A percentile compares a stretch with the other conserved stretches of the same genome.
Conservation (phyloP, 2,797 vertebrate species). For the Ptychadena robeensis region DNA sequence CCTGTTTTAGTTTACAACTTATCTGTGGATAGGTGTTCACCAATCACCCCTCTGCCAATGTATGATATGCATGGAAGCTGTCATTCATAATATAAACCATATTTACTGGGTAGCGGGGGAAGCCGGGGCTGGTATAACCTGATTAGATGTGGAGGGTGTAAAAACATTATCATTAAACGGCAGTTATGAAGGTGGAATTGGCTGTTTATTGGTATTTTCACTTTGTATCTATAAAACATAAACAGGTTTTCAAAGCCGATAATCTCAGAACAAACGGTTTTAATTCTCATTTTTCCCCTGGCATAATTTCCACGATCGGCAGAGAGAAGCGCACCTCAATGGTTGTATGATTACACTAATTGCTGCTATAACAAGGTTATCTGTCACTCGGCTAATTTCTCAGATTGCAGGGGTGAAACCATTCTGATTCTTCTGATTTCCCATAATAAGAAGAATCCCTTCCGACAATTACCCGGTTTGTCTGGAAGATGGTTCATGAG, state of each 20-base stretch:
- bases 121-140: background rate
- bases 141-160: background rate
- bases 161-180: background rate
- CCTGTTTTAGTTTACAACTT: no score
- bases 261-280: background rate
- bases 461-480: constrained; percentile 1
- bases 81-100: no score
- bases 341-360: constrained; percentile 1
- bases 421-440: background rate
- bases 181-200: background rate
- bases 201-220: background rate
- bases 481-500: background rate
- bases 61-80: no score
- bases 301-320: background rate
- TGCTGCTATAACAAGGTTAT: background rate
- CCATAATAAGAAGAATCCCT: background rate
- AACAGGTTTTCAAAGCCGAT: background rate
- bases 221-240: background rate
- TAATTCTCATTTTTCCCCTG: background rate
- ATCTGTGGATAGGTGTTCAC: no score
- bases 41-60: no score
- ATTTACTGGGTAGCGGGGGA: background rate
- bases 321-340: background rate
- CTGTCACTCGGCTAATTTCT: constrained; percentile 1
- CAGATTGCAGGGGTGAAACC: background rate